Percentiles rank a stretch among this genome's conserved stretches.
phyloP scores from a whole-genome alignment of 2,797 vertebrate species.

The Mastacembelus armatus region DNA sequence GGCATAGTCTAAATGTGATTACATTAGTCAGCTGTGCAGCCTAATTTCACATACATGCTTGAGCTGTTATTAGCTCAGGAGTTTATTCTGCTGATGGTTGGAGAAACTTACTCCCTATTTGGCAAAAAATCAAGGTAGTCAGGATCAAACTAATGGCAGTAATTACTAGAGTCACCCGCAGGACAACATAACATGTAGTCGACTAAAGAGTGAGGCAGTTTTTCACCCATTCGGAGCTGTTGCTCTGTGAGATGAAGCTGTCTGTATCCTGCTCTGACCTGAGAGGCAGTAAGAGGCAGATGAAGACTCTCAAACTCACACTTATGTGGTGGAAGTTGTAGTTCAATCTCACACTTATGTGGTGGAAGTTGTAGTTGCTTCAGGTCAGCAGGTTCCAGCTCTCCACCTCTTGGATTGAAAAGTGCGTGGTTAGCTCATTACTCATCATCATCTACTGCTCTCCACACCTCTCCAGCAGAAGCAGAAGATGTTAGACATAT shows the following conservation, averaged over 20 bases:
- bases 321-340: too few species aligned
- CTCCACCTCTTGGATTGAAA: conserved; percentile 92
- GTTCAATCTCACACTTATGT: conserved; percentile 87
- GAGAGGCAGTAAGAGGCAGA: conserved; percentile 93
- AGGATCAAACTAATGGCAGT: conserved; percentile 89
- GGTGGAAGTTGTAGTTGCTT: conserved; percentile 93
- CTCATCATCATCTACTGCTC: conserved; percentile 96
- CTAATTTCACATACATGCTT: neutral
- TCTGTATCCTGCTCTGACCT: conserved; percentile 79
- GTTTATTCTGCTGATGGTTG: too few species aligned
- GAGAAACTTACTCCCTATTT: conserved; percentile 84
- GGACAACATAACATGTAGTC: conserved; percentile 12
- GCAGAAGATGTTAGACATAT: conserved; percentile 92
- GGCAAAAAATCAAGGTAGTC: conserved; percentile 90
- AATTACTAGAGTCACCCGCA: conserved; percentile 90
- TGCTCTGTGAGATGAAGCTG: neutral
- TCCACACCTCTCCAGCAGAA: conserved; percentile 93
- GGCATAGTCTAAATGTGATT: too few species aligned
- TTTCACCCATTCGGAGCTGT: neutral
- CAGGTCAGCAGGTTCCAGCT: conserved; percentile 95
- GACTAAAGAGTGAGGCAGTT: neutral
- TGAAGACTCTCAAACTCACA: conserved; percentile 89
- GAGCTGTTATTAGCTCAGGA: neutral
- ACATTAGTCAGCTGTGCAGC: too few species aligned
- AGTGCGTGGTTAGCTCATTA: conserved; percentile 94